Evolutionary conservation across 1,140 invertebrate genomes (phyloP).

Genomic region (Drosophila kepulauana): DNA sequence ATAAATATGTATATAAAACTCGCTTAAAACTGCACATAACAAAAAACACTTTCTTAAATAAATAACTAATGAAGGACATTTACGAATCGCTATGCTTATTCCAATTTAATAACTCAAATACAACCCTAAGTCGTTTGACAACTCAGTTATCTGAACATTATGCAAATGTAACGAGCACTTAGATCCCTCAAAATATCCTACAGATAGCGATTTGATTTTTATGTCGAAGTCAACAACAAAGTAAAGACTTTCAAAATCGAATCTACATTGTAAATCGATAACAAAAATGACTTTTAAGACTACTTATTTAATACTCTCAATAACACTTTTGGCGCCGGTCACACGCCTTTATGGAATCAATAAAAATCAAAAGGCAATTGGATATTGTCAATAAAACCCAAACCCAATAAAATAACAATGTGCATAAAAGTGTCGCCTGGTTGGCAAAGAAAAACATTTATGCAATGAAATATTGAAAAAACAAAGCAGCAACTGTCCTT

Average conservation of each 20-base stretch:
- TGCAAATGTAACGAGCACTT: constrained; percentile 42
- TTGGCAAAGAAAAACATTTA: constrained; percentile 13
- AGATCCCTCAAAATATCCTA: constrained; percentile 22
- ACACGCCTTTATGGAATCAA: constrained; percentile 49
- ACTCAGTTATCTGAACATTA: constrained; percentile 38
- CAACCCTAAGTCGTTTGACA: neutral
- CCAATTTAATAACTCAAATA: neutral
- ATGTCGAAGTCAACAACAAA: constrained; percentile 36
- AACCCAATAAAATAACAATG: constrained; percentile 29
- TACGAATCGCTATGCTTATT: neutral
- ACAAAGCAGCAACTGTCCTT: constrained; percentile 19
- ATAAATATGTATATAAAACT: too few species aligned
- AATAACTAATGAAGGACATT: neutral
- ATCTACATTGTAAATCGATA: constrained; percentile 59
- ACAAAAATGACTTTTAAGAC: constrained; percentile 58
- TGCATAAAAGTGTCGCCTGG: constrained; percentile 24
- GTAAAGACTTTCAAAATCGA: constrained; percentile 56
- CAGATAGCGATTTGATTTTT: constrained; percentile 58
- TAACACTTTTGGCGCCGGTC: constrained; percentile 37
- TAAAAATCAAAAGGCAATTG: constrained; percentile 75
- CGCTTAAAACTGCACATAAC: too few species aligned
- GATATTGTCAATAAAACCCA: constrained; percentile 46
- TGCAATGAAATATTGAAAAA: constrained; percentile 20
- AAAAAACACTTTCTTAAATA: too few species aligned
- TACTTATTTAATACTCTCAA: constrained; percentile 38